Base-by-base conservation (phyloP, 2,113 vertebrate species). In the Entelurus aequoreus region DNA sequence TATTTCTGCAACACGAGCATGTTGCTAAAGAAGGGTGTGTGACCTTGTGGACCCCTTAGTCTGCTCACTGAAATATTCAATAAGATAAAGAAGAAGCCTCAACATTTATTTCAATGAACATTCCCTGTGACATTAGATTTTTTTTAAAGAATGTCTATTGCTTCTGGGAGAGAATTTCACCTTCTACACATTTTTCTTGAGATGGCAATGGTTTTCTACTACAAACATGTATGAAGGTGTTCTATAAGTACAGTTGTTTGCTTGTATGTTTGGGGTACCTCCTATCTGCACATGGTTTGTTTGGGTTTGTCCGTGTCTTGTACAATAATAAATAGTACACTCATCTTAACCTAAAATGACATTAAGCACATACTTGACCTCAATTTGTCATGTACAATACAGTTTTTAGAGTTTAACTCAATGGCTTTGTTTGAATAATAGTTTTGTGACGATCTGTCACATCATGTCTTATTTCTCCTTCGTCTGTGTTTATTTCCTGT, bases 261-360 rank as follows among this genome's bases (percentile, higher is more conserved):
- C 35, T 48, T n/a, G 14, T n/a, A 48, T 60, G 58, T 48, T 60
- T 60, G 58, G 58, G 21, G 21, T 48, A 9, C 47, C 48, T 60
- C 14, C 14, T 60, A 60, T 36, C 58, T 48, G 57, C 47, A 42
- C 35, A 7, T 44, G 4, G 13, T 59, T 48, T 60, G 44, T 60
- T 60, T 60, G 57, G 57, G 46, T 48, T 48, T 60, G 13, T 48
- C 3, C 14, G 5, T 10, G 21, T 48, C 57, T 48, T 42, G 16
- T 19, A 36, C 13, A 48, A 35, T 36, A 48, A 60, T 10, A 60
- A 13, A 19, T 15, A 28, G 6, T 8, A 13, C 44, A 19, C 44
- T 14, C 42, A 6, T 46, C 19, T 35, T 8, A 7, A n/a, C 57
- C 57, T 46, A 9, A 15, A n/a, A 48, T 48, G 28, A 60, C 44